Evolutionary conservation across 2,113 vertebrate genomes (phyloP).

Genomic region (Bos javanicus): DNA sequence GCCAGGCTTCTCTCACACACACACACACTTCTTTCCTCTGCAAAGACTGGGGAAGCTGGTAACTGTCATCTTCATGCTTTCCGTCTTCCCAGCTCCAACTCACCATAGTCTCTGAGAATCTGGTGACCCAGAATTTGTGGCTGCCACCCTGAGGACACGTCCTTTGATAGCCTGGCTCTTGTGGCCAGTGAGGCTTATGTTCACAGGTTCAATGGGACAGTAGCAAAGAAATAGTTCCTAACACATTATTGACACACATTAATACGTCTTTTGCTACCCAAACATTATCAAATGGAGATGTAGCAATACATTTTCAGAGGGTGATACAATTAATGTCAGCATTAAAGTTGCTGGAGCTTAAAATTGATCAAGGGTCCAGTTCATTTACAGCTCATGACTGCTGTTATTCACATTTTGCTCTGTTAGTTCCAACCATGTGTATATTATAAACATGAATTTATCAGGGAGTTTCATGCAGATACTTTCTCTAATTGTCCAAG

Average conservation of each 20-base stretch:
- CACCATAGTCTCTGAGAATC: neutral
- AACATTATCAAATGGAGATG: neutral
- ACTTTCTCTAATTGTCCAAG: neutral
- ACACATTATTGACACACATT: neutral
- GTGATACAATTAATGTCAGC: neutral
- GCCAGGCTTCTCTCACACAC: neutral
- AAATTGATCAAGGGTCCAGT: neutral
- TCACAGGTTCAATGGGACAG: neutral
- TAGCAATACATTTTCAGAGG: neutral
- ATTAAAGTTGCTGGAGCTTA: no score
- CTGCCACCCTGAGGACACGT: neutral
- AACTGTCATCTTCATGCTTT: neutral
- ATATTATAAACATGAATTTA: neutral
- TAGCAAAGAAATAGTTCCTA: neutral
- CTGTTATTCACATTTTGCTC: neutral
- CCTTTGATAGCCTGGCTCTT: neutral
- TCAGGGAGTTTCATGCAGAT: neutral
- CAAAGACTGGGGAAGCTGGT: neutral
- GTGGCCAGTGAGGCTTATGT: neutral
- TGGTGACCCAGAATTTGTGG: neutral
- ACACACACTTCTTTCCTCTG: neutral
- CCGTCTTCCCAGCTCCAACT: neutral
- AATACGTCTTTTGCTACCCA: neutral
- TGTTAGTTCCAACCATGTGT: neutral
- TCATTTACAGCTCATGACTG: neutral